Evolutionary conservation across 2,113 vertebrate genomes (phyloP).

Genomic region (Theropithecus gelada): DNA sequence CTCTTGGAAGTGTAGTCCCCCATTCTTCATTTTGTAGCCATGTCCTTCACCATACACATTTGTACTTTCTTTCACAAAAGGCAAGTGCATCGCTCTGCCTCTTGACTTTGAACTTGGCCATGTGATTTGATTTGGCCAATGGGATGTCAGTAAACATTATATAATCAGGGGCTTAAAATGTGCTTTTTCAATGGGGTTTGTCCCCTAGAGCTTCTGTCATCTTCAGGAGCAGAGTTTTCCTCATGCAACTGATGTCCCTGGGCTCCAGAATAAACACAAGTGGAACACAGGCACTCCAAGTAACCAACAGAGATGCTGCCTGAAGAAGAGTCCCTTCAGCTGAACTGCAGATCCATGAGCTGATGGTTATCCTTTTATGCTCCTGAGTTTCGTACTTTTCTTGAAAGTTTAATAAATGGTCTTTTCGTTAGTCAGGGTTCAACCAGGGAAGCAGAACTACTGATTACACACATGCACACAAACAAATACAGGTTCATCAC

Average conservation of each 20-base stretch:
- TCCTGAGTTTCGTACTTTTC: not conserved
- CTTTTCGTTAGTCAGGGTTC: not conserved
- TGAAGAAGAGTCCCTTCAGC: not conserved
- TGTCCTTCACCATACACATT: accelerated
- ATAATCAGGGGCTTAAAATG: not conserved
- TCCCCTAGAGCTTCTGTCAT: not conserved
- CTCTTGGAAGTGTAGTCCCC: not conserved
- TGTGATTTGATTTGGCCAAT: not conserved
- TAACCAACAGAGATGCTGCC: not conserved
- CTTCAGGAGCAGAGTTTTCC: not conserved
- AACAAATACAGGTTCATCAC: not conserved
- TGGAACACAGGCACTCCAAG: not conserved
- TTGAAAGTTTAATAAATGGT: not conserved
- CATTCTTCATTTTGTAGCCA: not conserved
- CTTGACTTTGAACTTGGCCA: not conserved
- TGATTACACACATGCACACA: not conserved
- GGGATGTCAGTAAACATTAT: not conserved
- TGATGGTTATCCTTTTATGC: not conserved
- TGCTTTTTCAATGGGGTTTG: not conserved
- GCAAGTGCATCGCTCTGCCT: not conserved
- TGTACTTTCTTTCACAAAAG: not conserved
- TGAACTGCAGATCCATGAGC: too few relatives aligned
- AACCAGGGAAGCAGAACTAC: not conserved
- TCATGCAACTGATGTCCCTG: not conserved
- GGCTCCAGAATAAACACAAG: not conserved